Conservation (phyloP, 2,797 vertebrate genomes). For the Tragopan temminckii region DNA sequence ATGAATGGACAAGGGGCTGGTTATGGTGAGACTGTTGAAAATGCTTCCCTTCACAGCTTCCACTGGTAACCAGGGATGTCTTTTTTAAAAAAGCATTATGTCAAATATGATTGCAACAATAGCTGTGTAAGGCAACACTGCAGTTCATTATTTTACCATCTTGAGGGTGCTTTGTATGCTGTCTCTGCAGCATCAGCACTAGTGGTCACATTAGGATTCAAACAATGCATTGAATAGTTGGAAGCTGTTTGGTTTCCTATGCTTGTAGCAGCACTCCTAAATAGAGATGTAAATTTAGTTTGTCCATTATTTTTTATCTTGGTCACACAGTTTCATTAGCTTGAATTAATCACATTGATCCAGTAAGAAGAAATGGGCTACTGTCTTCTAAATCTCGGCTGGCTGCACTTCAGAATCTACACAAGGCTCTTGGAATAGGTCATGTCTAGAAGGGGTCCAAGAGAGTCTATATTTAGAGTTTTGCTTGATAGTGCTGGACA, state of each 20-base stretch:
- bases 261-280: too few species aligned
- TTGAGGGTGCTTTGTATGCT: not conserved
- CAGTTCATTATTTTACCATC: not conserved
- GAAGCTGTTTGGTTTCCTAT: not conserved
- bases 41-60: not conserved
- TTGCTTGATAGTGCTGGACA: fast-evolving
- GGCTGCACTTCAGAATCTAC: not conserved
- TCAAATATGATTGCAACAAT: not conserved
- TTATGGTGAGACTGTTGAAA: not conserved
- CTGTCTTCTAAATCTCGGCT: not conserved
- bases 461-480: not conserved
- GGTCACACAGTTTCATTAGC: not conserved
- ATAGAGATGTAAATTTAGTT: not conserved
- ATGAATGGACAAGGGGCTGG: too few species aligned
- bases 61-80: not conserved
- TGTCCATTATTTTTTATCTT: not conserved
- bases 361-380: not conserved
- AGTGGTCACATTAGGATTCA: not conserved
- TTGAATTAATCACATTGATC: not conserved
- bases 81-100: not conserved
- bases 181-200: too few species aligned
- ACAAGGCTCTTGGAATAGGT: not conserved
- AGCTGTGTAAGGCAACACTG: not conserved
- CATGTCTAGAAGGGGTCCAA: not conserved
- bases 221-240: not conserved